Base-by-base conservation (phyloP, 1,140 invertebrate species). In the Phymorhynchus buccinoides region DNA sequence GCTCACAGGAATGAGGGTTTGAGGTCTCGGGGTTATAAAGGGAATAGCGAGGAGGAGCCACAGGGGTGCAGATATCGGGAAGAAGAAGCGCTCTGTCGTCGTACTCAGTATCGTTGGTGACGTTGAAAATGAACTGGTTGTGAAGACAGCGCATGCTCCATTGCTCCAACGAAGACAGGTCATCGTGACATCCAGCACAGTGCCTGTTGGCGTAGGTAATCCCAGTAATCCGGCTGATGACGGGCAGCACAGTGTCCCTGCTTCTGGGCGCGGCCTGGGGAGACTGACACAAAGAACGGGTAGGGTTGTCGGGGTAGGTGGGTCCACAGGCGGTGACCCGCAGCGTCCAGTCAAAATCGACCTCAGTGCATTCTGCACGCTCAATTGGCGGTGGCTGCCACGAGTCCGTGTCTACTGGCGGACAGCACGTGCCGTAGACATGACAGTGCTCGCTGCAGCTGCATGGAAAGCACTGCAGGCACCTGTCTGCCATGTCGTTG, bases 51-150 rank as follows among this genome's bases (percentile, higher is more conserved):
- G 75, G 44, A 12, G 73, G 9, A 2, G 9, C 16, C 4, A 27
- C 1, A 32, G 35, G 27, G 7, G 7, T 14, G 42, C 75, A 78
- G 39, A 78, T n/a, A 27, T 78, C 39, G 18, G 37, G 37, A 37
- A 78, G 37, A 30, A 35, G 75, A 22, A 78, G 3, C 14, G 75
- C 75, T 6, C 75, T 9, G 75, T 42, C 75, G 18, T 78, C 75
- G 75, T 78, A 78, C 1, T 9, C 39, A 6, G 39, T n/a, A 27
- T 78, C 75, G 39, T 22, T 78, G 30, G 75, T 78, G 37, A 78
- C 75, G 39, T 78, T 42, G 75, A 42, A 42, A 14, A 78, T 14
- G 39, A 27, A 78, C 75, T 78, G 75, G 39, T 78, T 78, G 39
- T 78, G 75, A n/a, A 42, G 37, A 42, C 75, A 78, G 37, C 9